Evolutionary conservation across 2,888 invertebrate genomes (phyloP).

Genomic region (Notodonta ziczac): DNA sequence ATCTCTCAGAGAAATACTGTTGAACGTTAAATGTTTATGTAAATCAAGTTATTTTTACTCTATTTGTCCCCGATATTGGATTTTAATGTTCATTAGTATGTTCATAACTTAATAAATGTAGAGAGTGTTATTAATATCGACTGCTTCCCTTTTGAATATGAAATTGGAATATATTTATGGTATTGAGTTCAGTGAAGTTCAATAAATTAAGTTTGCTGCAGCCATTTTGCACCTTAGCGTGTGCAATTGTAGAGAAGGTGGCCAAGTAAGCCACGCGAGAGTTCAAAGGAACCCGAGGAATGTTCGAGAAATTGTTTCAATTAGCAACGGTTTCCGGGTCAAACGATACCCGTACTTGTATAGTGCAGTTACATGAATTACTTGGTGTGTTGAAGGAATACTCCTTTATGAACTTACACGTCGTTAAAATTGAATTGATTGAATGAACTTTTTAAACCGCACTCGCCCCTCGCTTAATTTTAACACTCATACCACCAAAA

Average conservation of each 20-base stretch:
- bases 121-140: too few relatives aligned
- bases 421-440: too few relatives aligned
- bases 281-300: conserved; percentile 50
- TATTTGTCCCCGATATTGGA: too few relatives aligned
- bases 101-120: conserved; percentile 6
- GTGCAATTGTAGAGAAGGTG: neutral
- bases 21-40: neutral
- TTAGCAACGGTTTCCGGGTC: conserved; percentile 44
- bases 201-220: too few relatives aligned
- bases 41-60: neutral
- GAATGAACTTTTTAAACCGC: too few relatives aligned
- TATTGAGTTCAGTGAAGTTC: too few relatives aligned
- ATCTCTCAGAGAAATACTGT: conserved; percentile 9
- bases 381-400: neutral
- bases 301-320: conserved; percentile 58
- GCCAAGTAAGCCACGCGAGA: conserved; percentile 29
- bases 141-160: too few relatives aligned
- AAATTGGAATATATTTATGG: too few relatives aligned
- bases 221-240: too few relatives aligned
- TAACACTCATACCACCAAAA: too few relatives aligned
- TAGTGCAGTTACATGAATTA: neutral
- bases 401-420: neutral
- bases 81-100: neutral
- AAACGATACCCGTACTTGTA: conserved; percentile 13
- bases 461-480: too few relatives aligned